These are phyloP conservation scores for Urocolius indicus DNA, from an alignment of 2,113 vertebrate species.

Conservation along the genomic window DNA sequence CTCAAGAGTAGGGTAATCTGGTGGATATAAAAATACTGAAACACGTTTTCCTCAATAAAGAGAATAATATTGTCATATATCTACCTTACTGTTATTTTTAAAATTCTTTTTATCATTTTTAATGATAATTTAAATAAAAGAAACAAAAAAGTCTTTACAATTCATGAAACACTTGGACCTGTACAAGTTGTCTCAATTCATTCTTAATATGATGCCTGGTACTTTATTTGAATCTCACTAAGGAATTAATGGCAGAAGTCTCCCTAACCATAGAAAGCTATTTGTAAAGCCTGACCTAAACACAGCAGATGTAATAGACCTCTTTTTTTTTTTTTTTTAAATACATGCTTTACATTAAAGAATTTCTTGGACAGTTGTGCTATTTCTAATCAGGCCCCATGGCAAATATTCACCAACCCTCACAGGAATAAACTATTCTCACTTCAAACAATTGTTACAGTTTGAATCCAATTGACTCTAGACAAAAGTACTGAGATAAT, in stretches of 20 bases:
- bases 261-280: background rate
- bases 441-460: conserved; percentile 88
- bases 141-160: background rate
- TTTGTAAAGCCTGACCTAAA: background rate
- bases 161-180: background rate
- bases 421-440: conserved; percentile 83
- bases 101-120: background rate
- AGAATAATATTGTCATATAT: background rate
- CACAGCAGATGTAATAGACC: background rate
- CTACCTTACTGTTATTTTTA: background rate
- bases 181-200: background rate
- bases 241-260: background rate
- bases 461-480: conserved; percentile 90
- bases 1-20: background rate
- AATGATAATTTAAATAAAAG: background rate
- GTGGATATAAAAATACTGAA: background rate
- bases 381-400: conserved; percentile 71
- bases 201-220: background rate
- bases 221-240: background rate
- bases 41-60: background rate
- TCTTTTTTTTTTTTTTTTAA: background rate
- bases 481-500: conserved; percentile 91
- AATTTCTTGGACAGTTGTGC: conserved; percentile 75
- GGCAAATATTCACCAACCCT: conserved; percentile 75
- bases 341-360: conserved; percentile 48